phyloP scores from a whole-genome alignment of 2,113 vertebrate species.

The Gambusia holbrooki region DNA sequence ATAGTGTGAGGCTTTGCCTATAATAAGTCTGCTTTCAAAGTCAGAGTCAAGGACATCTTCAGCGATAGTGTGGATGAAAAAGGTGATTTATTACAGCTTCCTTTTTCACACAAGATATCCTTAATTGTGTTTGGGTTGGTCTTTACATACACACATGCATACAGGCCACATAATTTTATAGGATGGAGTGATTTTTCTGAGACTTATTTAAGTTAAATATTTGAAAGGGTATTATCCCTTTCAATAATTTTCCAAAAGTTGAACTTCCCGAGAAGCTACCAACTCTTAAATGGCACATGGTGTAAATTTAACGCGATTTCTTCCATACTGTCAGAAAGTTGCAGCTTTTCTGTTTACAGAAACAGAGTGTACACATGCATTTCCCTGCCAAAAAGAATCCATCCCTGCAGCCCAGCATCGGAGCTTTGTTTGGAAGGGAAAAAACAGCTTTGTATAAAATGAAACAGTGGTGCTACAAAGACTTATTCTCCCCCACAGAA shows the following conservation, averaged over 20 bases:
- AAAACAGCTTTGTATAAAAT: not conserved
- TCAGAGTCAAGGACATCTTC: constrained; percentile 75
- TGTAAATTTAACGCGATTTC: constrained; percentile 17
- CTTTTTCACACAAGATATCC: constrained; percentile 36
- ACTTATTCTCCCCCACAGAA: not conserved
- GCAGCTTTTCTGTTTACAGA: not conserved
- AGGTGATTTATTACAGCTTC: constrained; percentile 11
- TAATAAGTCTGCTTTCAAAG: constrained; percentile 72
- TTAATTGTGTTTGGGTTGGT: constrained; percentile 11
- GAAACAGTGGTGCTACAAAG: not conserved
- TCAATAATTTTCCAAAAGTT: not conserved
- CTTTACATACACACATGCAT: not conserved
- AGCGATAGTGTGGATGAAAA: constrained; percentile 60
- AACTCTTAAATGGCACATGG: not conserved
- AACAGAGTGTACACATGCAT: not conserved
- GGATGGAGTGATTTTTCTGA: not conserved
- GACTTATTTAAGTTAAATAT: not conserved
- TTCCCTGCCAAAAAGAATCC: not conserved
- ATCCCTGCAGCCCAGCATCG: not conserved
- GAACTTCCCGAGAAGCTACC: not conserved
- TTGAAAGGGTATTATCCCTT: not conserved
- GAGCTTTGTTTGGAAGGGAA: not conserved
- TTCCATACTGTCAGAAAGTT: not conserved
- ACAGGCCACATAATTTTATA: not conserved
- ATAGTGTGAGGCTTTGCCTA: constrained; percentile 47